phyloP scores from a whole-genome alignment of 2,797 vertebrate species.

The Oreochromis grahami region DNA sequence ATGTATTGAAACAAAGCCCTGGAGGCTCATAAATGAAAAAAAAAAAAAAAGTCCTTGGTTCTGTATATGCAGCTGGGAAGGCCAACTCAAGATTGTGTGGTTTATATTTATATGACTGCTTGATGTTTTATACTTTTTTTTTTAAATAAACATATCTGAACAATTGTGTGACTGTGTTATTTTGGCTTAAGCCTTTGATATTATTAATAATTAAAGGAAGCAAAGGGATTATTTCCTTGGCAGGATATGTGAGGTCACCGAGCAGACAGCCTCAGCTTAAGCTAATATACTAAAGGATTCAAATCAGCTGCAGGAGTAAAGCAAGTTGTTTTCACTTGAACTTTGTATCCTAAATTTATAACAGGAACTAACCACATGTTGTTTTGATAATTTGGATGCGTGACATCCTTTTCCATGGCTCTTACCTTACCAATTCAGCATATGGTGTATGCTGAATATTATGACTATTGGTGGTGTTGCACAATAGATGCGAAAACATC shows the following conservation, averaged over 20 bases:
- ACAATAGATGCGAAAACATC: not conserved
- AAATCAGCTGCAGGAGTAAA: conserved; percentile 4
- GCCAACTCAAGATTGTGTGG: not conserved
- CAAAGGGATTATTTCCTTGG: not conserved
- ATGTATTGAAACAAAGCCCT: conserved; percentile 36
- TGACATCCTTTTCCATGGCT: not conserved
- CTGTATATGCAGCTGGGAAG: conserved; percentile 32
- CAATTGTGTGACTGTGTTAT: not conserved
- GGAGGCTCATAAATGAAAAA: conserved; percentile 37
- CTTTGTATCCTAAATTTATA: not conserved
- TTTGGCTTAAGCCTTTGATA: not conserved
- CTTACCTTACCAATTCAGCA: too few species aligned
- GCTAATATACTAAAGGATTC: conserved; percentile 54
- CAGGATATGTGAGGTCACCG: conserved; percentile 33
- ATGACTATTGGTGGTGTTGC: not conserved
- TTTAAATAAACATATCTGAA: conserved; percentile 30
- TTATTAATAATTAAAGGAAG: not conserved
- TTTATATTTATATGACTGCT: conserved; percentile 52
- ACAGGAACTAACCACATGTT: not conserved
- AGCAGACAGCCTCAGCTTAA: not conserved
- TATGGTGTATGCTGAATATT: not conserved
- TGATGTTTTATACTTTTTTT: conserved; percentile 17
- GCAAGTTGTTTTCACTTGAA: conserved; percentile 21
- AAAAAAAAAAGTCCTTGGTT: conserved; percentile 13
- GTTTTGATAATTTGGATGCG: not conserved